Evolutionary conservation across 2,113 vertebrate genomes (phyloP).

Genomic region (Entomyzon cyanotis): DNA sequence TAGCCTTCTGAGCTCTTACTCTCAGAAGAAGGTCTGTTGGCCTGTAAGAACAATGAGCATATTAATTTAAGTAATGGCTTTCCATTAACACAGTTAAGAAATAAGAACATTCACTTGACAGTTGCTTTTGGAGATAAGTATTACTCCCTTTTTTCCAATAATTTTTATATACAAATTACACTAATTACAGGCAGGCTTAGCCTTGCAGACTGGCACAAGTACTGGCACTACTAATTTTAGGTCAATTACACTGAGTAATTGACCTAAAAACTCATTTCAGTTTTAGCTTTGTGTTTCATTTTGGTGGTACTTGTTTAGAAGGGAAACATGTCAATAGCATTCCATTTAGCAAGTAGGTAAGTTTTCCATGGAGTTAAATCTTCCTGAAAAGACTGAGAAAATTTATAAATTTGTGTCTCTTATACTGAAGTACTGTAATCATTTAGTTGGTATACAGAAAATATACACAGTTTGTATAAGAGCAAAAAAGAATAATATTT

Average conservation of each 20-base stretch:
- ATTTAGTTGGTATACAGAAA: not conserved
- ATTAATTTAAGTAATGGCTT: not conserved
- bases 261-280: not conserved
- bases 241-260: not conserved
- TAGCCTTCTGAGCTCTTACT: not conserved
- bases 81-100: not conserved
- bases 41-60: not conserved
- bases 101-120: not conserved
- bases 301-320: not conserved
- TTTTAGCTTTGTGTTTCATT: not conserved
- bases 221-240: too few relatives aligned
- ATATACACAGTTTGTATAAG: not conserved
- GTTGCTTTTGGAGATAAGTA: not conserved
- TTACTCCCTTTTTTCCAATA: not conserved
- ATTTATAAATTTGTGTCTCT: not conserved
- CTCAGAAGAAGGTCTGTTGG: not conserved
- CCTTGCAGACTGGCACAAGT: not conserved
- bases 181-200: not conserved
- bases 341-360: not conserved
- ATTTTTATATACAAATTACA: not conserved
- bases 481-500: not conserved
- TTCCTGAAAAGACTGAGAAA: not conserved
- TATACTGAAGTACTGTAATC: not conserved
- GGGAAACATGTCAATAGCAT: not conserved
- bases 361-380: not conserved